Conservation (phyloP, 1,140 invertebrate genomes). For the Solenopsis fugax region DNA sequence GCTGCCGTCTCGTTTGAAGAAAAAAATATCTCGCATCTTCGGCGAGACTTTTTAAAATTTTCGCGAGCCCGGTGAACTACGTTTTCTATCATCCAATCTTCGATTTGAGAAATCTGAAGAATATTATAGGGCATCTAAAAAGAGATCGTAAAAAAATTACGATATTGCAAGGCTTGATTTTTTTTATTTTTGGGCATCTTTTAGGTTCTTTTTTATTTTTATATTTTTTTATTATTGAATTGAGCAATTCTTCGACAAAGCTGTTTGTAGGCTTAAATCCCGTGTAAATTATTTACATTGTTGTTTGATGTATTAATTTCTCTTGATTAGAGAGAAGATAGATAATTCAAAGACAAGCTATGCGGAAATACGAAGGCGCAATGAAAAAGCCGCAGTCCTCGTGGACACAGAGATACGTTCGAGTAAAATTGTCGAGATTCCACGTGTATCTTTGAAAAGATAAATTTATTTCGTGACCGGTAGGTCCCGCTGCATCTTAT, state of each 20-base stretch:
- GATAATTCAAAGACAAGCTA: constrained; percentile 41
- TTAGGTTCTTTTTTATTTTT: background rate
- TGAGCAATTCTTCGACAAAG: background rate
- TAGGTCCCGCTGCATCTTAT: constrained; percentile 59
- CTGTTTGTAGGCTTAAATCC: background rate
- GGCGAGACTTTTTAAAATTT: constrained; percentile 34
- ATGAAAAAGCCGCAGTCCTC: constrained; percentile 28
- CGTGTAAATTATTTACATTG: constrained; percentile 31
- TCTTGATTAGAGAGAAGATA: constrained; percentile 39
- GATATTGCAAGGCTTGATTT: background rate
- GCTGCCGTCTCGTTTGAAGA: constrained; percentile 65
- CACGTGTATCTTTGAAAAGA: constrained; percentile 54
- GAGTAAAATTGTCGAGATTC: constrained; percentile 54
- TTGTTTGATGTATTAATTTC: constrained; percentile 36
- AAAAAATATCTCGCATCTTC: constrained; percentile 64
- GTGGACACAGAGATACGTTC: constrained; percentile 47
- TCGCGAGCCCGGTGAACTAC: background rate
- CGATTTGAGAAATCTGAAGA: background rate
- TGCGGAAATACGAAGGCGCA: constrained; percentile 53
- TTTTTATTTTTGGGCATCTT: background rate
- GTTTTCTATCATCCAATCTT: background rate
- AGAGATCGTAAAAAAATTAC: background rate
- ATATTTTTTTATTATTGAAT: background rate
- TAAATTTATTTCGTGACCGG: constrained; percentile 64
- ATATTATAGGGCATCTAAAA: background rate